Evolutionary conservation across 2,113 vertebrate genomes (phyloP).

Genomic region (Daphoenositta chrysoptera): DNA sequence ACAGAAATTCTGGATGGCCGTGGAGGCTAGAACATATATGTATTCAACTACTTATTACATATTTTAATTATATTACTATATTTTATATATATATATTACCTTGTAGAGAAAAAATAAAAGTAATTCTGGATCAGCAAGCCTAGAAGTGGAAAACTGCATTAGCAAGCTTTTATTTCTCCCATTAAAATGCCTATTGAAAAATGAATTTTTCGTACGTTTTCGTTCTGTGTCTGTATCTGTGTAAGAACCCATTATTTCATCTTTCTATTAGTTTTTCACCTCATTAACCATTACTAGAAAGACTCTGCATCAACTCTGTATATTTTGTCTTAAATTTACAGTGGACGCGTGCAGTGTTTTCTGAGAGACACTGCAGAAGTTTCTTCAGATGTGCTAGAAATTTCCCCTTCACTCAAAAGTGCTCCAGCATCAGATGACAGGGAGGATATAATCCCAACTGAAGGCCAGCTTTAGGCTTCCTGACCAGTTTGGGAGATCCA

Average conservation of each 20-base stretch:
- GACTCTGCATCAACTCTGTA: neutral
- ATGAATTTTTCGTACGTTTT: neutral
- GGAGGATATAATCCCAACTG: accelerated
- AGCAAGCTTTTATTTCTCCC: neutral
- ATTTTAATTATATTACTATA: neutral
- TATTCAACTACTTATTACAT: neutral
- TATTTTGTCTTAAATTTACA: neutral
- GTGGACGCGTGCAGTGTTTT: accelerated
- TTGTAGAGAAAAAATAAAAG: neutral
- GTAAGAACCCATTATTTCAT: neutral
- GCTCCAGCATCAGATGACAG: neutral
- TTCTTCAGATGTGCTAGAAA: neutral
- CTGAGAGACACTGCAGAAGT: neutral
- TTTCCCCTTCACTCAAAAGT: neutral
- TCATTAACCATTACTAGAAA: neutral
- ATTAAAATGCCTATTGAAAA: neutral
- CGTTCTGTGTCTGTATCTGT: neutral
- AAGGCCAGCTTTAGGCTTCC: neutral
- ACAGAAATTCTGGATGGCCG: neutral
- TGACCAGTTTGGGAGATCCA: neutral
- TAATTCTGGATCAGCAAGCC: neutral
- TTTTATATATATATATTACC: neutral
- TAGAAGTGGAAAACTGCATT: neutral
- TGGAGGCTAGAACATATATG: neutral
- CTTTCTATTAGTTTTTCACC: neutral